Conservation (phyloP, 2,888 invertebrate genomes). For the Blera fallax region DNA sequence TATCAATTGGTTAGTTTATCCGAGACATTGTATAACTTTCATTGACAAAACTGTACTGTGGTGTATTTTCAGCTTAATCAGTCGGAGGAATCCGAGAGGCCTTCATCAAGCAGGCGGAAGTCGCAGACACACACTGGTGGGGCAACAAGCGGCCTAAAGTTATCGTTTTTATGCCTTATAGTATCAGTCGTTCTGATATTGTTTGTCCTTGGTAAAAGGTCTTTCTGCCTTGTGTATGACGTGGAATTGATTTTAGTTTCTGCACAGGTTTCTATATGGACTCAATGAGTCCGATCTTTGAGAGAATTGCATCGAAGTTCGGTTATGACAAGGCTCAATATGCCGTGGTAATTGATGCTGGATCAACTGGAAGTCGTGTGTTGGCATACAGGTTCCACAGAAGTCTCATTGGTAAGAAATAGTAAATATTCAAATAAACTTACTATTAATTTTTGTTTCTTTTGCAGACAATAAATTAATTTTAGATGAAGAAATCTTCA, state of each 20-base stretch:
- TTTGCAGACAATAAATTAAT: conserved; percentile 85
- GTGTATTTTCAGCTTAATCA: conserved; percentile 71
- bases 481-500: conserved; percentile 91
- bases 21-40: conserved; percentile 5
- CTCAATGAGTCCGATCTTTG: conserved; percentile 83
- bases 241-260: conserved; percentile 4
- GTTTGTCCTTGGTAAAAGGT: conserved; percentile 79
- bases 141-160: conserved; percentile 78
- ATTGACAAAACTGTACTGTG: neutral
- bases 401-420: conserved; percentile 85
- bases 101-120: conserved; percentile 75
- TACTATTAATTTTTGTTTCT: neutral
- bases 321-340: conserved; percentile 88
- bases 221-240: conserved; percentile 38
- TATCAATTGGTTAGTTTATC: conserved; percentile 76
- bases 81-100: conserved; percentile 76
- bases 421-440: neutral
- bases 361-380: conserved; percentile 95
- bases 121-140: conserved; percentile 73
- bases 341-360: conserved; percentile 96
- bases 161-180: conserved; percentile 80
- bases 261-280: conserved; percentile 79
- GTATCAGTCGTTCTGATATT: conserved; percentile 79
- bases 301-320: conserved; percentile 87
- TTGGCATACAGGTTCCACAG: conserved; percentile 92